Base-by-base conservation (phyloP, 2,113 vertebrate species). In the Holacanthus passer region DNA sequence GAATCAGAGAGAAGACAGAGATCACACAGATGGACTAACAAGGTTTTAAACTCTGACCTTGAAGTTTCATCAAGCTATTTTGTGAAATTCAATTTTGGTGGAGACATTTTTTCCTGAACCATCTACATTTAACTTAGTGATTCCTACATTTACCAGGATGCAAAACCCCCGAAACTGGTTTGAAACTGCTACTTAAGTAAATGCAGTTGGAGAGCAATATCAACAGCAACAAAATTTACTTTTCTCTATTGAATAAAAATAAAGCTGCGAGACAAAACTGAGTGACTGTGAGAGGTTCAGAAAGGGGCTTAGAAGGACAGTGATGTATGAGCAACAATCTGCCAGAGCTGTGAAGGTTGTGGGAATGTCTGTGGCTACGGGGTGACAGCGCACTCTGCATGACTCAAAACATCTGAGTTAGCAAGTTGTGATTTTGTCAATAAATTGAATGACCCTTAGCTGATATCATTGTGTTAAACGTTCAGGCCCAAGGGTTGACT, bases 1-100 rank as follows among this genome's bases (percentile, higher is more conserved):
- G 41, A 64, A 43, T 65, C 32, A 82, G 70, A 35, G 24, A 47
- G 35, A 37, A 24, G 32, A 58, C 24, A 39, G 24, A n/a, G n/a
- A n/a, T 32, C 12, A 48, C 10, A 73, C 29, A 50, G 39, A 45
- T 11, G 1, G 27, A 47, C 37, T 22, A 7, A 29, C 0, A 41
- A 1, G 1, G 31, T 50, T 52, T 53, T 3, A 16, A 22, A 59
- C 12, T 9, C 6, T 45, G 35, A 41, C 17, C 13, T 35, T 32
- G 37, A 7, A 45, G 32, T 9, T 4, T 31, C 20, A 53, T 43
- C 10, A 29, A 17, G 27, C 17, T 22, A n/a, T 45, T 31, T 45
- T 7, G 17, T 41, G n/a, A 41, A 27, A 22, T 53, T 24, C n/a
- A 19, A 16, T 6, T 19, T 31, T 20, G 7, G 3, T 50, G 9